Conservation (phyloP, 2,888 invertebrate genomes). For the Ellobium chinense region DNA sequence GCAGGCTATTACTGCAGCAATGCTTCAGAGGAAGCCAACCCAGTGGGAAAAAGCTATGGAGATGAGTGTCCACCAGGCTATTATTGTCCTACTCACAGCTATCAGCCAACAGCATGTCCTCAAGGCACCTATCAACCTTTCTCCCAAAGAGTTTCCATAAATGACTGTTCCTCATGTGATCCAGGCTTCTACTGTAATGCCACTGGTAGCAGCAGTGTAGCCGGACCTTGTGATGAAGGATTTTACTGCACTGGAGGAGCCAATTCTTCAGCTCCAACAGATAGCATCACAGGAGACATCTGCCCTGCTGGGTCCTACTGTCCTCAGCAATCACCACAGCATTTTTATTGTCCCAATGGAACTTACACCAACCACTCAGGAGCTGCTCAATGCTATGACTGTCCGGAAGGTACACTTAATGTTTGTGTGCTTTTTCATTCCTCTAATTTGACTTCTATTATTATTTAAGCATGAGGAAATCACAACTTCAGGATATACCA, state of each 20-base stretch:
- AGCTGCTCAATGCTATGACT: slow-evolving; percentile 70
- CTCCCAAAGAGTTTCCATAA: slow-evolving; percentile 58
- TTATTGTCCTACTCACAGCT: slow-evolving; percentile 72
- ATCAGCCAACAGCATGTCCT: slow-evolving; percentile 69
- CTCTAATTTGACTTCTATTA: too few species aligned
- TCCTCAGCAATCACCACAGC: slow-evolving; percentile 66
- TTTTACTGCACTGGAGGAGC: slow-evolving; percentile 72
- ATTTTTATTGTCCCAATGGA: slow-evolving; percentile 73
- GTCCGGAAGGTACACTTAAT: slow-evolving; percentile 68
- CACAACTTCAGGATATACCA: too few species aligned
- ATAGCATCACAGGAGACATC: slow-evolving; percentile 72
- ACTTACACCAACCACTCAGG: slow-evolving; percentile 77
- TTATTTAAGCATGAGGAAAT: too few species aligned
- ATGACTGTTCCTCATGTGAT: slow-evolving; percentile 71
- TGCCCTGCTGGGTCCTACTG: slow-evolving; percentile 75
- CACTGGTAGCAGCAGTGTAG: slow-evolving; percentile 63
- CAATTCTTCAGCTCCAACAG: slow-evolving; percentile 64
- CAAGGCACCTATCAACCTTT: slow-evolving; percentile 75
- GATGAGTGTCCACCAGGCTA: slow-evolving; percentile 74
- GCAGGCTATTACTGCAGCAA: slow-evolving; percentile 75
- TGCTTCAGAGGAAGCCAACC: slow-evolving; percentile 68
- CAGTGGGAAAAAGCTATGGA: slow-evolving; percentile 70
- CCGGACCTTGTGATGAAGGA: slow-evolving; percentile 72
- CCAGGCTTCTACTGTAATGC: slow-evolving; percentile 73
- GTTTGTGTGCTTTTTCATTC: too few species aligned